Conservation (phyloP, 2,888 invertebrate species). For the Tigriopus californicus region DNA sequence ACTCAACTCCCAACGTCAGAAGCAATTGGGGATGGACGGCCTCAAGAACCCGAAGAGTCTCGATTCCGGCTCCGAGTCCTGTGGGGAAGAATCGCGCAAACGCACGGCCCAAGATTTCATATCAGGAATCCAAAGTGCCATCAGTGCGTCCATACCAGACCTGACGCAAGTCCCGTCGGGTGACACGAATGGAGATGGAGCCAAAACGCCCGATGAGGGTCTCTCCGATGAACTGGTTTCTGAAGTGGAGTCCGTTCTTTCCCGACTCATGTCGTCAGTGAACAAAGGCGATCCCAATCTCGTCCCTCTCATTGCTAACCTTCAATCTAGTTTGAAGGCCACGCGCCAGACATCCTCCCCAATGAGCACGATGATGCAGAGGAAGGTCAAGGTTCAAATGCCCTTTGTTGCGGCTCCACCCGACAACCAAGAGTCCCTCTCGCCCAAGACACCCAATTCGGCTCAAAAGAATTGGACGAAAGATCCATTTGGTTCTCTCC, state of each 20-base stretch:
- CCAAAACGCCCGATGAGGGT: neutral
- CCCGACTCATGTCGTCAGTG: conserved; percentile 3
- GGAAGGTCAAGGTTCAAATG: too few relatives aligned
- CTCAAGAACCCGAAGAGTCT: neutral
- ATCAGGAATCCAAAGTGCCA: conserved; percentile 4
- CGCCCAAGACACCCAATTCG: too few relatives aligned
- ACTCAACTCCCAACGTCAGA: neutral
- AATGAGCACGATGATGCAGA: too few relatives aligned
- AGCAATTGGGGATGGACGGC: too few relatives aligned
- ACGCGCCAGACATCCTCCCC: neutral
- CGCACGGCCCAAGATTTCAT: conserved; percentile 10
- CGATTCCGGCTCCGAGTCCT: conserved; percentile 4
- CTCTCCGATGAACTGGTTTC: conserved; percentile 1
- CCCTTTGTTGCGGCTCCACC: too few relatives aligned
- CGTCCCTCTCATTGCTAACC: neutral
- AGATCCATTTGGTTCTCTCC: too few relatives aligned
- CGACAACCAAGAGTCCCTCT: too few relatives aligned
- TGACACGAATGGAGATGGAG: neutral
- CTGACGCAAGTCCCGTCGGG: neutral
- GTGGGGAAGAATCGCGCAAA: conserved; percentile 2
- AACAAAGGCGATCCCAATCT: conserved; percentile 7
- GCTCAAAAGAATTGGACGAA: too few relatives aligned
- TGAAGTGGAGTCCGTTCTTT: conserved; percentile 4
- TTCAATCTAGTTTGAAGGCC: conserved; percentile 7
- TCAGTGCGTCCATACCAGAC: neutral